Evolutionary conservation across 1,140 invertebrate genomes (phyloP).

Genomic region (Cephus cinctus): DNA sequence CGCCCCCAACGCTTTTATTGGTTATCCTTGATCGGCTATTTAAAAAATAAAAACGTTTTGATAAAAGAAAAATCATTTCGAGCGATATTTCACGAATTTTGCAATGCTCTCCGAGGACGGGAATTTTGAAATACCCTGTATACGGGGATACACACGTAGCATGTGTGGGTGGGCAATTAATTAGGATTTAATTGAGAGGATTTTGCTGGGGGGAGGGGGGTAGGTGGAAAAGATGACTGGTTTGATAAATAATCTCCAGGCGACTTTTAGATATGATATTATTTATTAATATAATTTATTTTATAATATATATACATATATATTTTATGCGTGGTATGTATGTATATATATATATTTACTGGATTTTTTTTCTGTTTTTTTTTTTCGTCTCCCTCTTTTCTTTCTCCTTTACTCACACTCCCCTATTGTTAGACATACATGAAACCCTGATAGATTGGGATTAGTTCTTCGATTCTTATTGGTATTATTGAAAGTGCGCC

Average conservation of each 20-base stretch:
- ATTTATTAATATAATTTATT: slow-evolving; percentile 50
- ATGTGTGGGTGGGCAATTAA: too few relatives aligned
- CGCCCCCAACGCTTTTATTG: too few relatives aligned
- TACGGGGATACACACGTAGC: too few relatives aligned
- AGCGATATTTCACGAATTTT: too few relatives aligned
- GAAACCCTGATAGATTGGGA: slow-evolving; percentile 51
- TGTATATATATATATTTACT: slow-evolving; percentile 32
- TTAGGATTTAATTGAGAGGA: too few relatives aligned
- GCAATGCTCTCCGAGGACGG: too few relatives aligned
- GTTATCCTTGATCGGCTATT: too few relatives aligned
- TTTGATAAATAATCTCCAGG: too few relatives aligned
- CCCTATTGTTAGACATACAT: slow-evolving; percentile 36
- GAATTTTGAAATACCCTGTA: too few relatives aligned
- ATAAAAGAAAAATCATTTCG: too few relatives aligned
- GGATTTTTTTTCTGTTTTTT: slow-evolving; percentile 22
- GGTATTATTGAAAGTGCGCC: too few relatives aligned
- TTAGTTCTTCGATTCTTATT: slow-evolving; percentile 26
- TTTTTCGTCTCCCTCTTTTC: slow-evolving; percentile 26
- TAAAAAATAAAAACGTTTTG: too few relatives aligned
- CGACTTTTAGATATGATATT: slow-evolving; percentile 44
- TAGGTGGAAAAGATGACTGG: background rate
- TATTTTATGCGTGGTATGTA: slow-evolving; percentile 29
- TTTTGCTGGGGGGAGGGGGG: background rate
- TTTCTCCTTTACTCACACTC: slow-evolving; percentile 20
- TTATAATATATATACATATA: slow-evolving; percentile 44